Evolutionary conservation across 1,140 invertebrate species (phyloP).

Genomic region (Heliothis subflexa): DNA sequence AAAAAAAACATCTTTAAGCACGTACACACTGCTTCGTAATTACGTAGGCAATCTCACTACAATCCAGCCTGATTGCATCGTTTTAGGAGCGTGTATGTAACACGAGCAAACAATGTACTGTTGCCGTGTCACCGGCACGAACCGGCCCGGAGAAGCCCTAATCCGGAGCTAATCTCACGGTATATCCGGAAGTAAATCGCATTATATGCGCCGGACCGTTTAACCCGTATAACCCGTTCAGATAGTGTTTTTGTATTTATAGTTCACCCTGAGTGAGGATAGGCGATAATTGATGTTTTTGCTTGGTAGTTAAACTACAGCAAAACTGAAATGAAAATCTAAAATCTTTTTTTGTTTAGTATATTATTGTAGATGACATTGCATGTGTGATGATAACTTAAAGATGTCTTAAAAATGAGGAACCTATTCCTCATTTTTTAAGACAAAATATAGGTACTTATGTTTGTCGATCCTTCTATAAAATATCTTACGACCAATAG

Average conservation of each 20-base stretch:
- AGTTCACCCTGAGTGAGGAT: slow-evolving; percentile 22
- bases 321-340: too few relatives aligned
- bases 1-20: neutral
- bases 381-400: too few relatives aligned
- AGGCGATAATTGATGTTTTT: too few relatives aligned
- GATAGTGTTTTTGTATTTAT: slow-evolving; percentile 28
- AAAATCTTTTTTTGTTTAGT: too few relatives aligned
- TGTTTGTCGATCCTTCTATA: too few relatives aligned
- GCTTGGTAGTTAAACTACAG: too few relatives aligned
- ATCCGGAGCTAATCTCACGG: slow-evolving; percentile 47
- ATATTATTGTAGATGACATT: too few relatives aligned
- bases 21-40: neutral
- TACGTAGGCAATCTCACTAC: slow-evolving; percentile 8
- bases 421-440: too few relatives aligned
- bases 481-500: too few relatives aligned
- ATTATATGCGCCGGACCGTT: slow-evolving; percentile 51
- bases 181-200: slow-evolving; percentile 52
- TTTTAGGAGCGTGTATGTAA: neutral
- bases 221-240: neutral
- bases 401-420: too few relatives aligned
- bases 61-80: slow-evolving; percentile 16
- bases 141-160: slow-evolving; percentile 49
- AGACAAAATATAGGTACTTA: too few relatives aligned
- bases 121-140: slow-evolving; percentile 4
- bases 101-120: slow-evolving; percentile 6